Conservation (phyloP, 2,888 invertebrate species). For the Dynastes tityus region DNA sequence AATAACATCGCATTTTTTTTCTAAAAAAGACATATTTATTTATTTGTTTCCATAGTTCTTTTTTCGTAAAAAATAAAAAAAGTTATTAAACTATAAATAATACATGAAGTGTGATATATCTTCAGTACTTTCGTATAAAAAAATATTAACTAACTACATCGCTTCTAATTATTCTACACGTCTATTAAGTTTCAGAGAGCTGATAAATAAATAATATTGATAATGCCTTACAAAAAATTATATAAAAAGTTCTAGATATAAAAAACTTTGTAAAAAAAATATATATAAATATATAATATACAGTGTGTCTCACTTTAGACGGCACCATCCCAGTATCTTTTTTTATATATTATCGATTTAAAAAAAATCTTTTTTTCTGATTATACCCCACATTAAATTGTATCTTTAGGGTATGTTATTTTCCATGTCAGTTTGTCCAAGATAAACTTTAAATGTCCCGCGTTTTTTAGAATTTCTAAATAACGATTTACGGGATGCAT, state of each 20-base stretch:
- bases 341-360: too few species aligned
- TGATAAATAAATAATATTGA: conserved; percentile 19
- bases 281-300: background rate
- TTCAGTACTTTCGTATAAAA: conserved; percentile 28
- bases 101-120: conserved; percentile 10
- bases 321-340: too few species aligned
- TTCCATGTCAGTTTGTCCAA: too few species aligned
- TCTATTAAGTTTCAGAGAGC: conserved; percentile 14
- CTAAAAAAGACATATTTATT: conserved; percentile 31
- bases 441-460: too few species aligned
- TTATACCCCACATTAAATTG: too few species aligned
- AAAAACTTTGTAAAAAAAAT: background rate
- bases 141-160: conserved; percentile 28
- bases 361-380: too few species aligned
- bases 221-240: background rate
- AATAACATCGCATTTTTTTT: conserved; percentile 9
- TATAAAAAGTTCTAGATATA: conserved; percentile 4
- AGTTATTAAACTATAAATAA: conserved; percentile 11
- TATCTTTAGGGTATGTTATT: too few species aligned
- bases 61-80: conserved; percentile 14
- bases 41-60: conserved; percentile 27
- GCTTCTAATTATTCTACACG: conserved; percentile 3
- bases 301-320: too few species aligned
- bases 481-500: too few species aligned
- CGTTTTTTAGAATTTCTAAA: too few species aligned